These are phyloP conservation scores for Cricetomys ansorgei DNA, from an alignment of 2,113 vertebrate species.

Conservation along the genomic window DNA sequence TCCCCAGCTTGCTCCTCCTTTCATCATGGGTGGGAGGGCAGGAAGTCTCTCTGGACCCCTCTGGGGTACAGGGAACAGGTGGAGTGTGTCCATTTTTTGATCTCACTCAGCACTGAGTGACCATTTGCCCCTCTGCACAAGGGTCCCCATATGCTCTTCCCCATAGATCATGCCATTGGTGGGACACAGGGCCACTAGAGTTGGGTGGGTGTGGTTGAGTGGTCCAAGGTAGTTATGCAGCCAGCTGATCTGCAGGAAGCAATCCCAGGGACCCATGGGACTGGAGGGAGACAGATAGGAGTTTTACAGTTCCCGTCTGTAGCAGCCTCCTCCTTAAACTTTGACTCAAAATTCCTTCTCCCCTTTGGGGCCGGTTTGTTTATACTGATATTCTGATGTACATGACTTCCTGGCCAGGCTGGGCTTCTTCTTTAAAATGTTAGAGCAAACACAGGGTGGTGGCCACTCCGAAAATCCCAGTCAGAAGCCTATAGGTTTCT, in stretches of 20 bases:
- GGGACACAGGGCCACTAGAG: background rate
- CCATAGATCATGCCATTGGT: background rate
- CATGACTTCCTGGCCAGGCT: background rate
- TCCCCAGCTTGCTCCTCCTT: background rate
- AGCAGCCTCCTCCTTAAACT: background rate
- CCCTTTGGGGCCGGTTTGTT: constrained; percentile 18
- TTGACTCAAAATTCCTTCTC: background rate
- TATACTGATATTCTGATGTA: background rate
- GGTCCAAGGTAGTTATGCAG: background rate
- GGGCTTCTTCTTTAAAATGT: constrained; percentile 14
- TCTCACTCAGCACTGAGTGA: background rate
- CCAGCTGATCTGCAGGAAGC: background rate
- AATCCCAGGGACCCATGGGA: background rate
- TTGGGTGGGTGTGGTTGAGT: background rate
- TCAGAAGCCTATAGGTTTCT: background rate
- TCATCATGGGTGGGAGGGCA: background rate
- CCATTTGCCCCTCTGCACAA: background rate
- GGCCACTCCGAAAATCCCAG: background rate
- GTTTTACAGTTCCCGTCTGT: background rate
- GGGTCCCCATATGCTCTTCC: background rate
- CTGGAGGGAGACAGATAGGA: background rate
- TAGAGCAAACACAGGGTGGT: background rate
- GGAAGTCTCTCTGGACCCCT: background rate
- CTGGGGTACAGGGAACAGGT: background rate
- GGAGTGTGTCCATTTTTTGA: background rate